Evolutionary conservation across 2,797 vertebrate genomes (phyloP).

Genomic region (Ptychadena robeensis): DNA sequence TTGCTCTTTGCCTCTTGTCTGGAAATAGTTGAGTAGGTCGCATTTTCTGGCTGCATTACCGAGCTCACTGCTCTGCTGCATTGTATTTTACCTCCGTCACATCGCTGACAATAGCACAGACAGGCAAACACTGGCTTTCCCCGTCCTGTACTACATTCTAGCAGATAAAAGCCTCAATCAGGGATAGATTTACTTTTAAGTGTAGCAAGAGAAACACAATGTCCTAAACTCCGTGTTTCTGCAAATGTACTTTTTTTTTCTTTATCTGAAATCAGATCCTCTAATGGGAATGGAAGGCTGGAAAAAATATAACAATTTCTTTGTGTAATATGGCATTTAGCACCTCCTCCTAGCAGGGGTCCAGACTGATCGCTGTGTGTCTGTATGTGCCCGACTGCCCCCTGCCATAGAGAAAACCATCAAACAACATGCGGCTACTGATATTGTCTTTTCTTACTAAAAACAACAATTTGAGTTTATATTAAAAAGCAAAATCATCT

Average conservation of each 20-base stretch:
- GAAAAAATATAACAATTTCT: constrained; percentile 61
- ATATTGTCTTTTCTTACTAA: constrained; percentile 57
- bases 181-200: constrained; percentile 59
- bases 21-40: constrained; percentile 30
- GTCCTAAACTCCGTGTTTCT: constrained; percentile 50
- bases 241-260: constrained; percentile 51
- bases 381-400: constrained; percentile 53
- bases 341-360: constrained; percentile 57
- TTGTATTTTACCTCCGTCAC: constrained; percentile 51
- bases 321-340: constrained; percentile 58
- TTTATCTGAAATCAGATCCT: constrained; percentile 56
- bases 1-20: constrained; percentile 15
- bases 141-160: constrained; percentile 43
- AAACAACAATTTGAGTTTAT: constrained; percentile 49
- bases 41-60: constrained; percentile 41
- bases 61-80: constrained; percentile 37
- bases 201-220: constrained; percentile 57
- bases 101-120: constrained; percentile 42
- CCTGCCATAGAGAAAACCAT: constrained; percentile 57
- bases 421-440: constrained; percentile 52
- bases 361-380: constrained; percentile 52
- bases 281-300: constrained; percentile 58
- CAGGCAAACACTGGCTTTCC: constrained; percentile 50
- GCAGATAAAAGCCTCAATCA: constrained; percentile 62
- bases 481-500: constrained; percentile 7